Conservation (phyloP, 2,797 vertebrate species). For the Channallabes apus region DNA sequence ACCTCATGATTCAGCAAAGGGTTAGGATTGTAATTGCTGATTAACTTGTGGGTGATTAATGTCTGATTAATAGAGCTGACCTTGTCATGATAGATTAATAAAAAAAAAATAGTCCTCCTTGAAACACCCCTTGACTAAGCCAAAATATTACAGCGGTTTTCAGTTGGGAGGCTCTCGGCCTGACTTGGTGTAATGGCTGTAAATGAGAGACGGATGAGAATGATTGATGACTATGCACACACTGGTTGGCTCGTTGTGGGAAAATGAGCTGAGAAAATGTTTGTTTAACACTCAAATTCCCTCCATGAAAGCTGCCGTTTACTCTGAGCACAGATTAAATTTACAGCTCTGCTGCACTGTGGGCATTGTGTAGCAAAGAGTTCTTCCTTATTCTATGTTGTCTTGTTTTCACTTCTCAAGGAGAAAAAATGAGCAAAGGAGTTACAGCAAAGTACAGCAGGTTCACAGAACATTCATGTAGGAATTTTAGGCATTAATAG, state of each 20-base stretch:
- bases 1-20: constrained; percentile 52
- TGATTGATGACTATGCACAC: constrained; percentile 5
- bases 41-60: constrained; percentile 23
- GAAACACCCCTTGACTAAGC: background rate
- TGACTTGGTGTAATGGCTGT: background rate
- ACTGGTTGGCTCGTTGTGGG: background rate
- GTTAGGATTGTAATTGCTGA: constrained; percentile 57
- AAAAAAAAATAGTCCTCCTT: constrained; percentile 47
- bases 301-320: background rate
- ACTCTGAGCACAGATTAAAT: constrained; percentile 7
- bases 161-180: background rate
- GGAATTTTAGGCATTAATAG: background rate
- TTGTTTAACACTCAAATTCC: constrained; percentile 6
- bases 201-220: background rate
- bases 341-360: background rate
- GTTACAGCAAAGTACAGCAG: background rate
- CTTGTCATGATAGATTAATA: constrained; percentile 43
- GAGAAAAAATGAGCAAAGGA: background rate
- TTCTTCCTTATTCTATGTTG: background rate
- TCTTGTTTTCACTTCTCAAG: background rate
- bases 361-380: background rate
- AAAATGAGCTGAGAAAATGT: background rate
- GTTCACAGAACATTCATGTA: background rate
- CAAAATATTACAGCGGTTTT: background rate
- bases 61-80: constrained; percentile 11